These are phyloP conservation scores for Eutolmus rufibarbis DNA, from an alignment of 2,888 invertebrate genomes.

Conservation along the genomic window DNA sequence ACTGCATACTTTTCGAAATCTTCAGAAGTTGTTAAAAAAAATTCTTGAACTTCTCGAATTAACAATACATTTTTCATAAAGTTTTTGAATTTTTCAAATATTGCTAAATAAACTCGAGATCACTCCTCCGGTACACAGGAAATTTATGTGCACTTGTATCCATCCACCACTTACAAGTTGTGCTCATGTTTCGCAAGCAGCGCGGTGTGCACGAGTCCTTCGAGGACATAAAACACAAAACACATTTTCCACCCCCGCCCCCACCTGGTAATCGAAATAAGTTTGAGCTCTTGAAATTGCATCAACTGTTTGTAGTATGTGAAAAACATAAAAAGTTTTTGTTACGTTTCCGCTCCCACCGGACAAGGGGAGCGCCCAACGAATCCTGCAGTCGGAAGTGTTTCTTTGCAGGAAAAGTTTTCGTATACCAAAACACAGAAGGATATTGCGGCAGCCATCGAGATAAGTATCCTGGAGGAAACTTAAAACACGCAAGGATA, in stretches of 20 bases:
- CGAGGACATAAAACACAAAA: conserved; percentile 20
- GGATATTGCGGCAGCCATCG: conserved; percentile 3
- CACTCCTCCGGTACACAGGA: background rate
- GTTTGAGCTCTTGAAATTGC: conserved; percentile 12
- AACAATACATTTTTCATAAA: conserved; percentile 16
- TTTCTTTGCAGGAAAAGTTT: conserved; percentile 11
- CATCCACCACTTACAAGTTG: background rate
- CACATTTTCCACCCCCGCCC: background rate
- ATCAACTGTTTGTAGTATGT: conserved; percentile 27
- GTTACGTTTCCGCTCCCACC: background rate
- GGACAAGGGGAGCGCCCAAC: background rate
- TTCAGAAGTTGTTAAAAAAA: background rate
- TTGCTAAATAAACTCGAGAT: background rate
- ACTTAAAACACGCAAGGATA: background rate
- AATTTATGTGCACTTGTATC: conserved; percentile 12
- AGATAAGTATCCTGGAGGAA: conserved; percentile 6
- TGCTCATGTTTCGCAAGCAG: background rate
- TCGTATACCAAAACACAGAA: conserved; percentile 6
- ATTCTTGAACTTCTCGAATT: background rate
- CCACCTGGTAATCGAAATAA: background rate
- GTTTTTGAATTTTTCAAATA: background rate
- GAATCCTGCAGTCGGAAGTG: conserved; percentile 7
- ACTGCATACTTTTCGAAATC: background rate
- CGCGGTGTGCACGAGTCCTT: background rate
- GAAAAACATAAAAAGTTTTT: conserved; percentile 4